Conservation (phyloP, 2,797 vertebrate genomes). For the Fringilla coelebs region DNA sequence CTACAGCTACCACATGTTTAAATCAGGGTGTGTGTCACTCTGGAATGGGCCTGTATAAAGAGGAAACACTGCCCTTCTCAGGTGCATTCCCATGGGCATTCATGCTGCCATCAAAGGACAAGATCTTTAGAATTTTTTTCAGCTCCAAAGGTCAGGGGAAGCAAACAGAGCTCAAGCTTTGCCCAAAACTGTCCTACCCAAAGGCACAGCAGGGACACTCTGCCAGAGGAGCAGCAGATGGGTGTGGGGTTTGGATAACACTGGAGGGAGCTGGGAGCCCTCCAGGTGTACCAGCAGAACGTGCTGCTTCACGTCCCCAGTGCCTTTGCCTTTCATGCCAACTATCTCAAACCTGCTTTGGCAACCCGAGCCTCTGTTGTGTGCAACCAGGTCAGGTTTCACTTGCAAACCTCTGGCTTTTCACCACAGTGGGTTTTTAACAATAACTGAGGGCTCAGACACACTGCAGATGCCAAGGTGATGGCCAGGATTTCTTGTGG, state of each 20-base stretch:
- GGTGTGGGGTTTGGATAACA: neutral
- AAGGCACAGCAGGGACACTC: neutral
- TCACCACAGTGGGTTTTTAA: neutral
- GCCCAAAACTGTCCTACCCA: neutral
- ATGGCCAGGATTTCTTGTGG: neutral
- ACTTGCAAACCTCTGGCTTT: neutral
- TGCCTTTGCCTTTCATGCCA: neutral
- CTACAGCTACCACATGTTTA: neutral
- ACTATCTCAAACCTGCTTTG: neutral
- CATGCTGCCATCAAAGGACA: neutral
- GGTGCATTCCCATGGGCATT: neutral
- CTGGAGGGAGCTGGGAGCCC: neutral
- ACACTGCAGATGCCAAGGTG: neutral
- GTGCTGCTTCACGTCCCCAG: rapidly evolving
- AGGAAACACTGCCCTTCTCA: neutral
- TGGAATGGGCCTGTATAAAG: neutral
- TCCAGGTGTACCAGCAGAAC: neutral
- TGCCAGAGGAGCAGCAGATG: neutral
- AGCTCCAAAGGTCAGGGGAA: neutral
- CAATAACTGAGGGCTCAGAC: neutral
- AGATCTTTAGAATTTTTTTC: neutral
- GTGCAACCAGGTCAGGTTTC: neutral
- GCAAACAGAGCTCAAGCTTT: neutral
- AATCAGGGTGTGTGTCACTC: neutral
- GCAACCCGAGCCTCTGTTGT: neutral